Evolutionary conservation across 1,140 invertebrate genomes (phyloP).

Genomic region (Zaprionus capensis): DNA sequence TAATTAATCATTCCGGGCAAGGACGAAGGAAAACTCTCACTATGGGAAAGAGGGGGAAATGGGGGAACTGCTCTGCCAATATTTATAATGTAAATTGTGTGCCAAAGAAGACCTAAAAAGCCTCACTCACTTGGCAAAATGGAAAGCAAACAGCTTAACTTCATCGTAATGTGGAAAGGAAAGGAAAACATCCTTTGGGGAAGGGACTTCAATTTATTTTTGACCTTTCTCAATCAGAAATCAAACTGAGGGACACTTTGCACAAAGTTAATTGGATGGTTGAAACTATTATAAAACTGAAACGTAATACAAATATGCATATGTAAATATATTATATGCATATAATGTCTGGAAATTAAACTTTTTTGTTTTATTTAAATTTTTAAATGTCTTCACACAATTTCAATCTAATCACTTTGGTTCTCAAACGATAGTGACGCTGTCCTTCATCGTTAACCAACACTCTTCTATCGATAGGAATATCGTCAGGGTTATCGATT

Average conservation of each 20-base stretch:
- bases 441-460: no score
- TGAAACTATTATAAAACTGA: neutral
- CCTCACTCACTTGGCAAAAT: constrained; percentile 12
- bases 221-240: constrained; percentile 6
- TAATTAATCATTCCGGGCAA: constrained; percentile 69
- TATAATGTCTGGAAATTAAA: no score
- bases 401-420: fast-evolving
- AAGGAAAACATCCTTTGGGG: neutral
- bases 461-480: no score
- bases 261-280: neutral
- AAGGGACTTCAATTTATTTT: neutral
- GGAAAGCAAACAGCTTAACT: constrained; percentile 33
- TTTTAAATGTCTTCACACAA: no score
- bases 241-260: neutral
- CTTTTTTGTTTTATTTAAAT: no score
- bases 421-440: no score
- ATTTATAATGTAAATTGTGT: constrained; percentile 70
- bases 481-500: no score
- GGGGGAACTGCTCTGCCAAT: constrained; percentile 38
- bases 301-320: no score
- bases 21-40: neutral
- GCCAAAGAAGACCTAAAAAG: constrained; percentile 5
- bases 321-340: no score
- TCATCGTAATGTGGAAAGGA: neutral
- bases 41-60: neutral